phyloP scores from a whole-genome alignment of 2,113 vertebrate genomes.

The Epinephelus lanceolatus region DNA sequence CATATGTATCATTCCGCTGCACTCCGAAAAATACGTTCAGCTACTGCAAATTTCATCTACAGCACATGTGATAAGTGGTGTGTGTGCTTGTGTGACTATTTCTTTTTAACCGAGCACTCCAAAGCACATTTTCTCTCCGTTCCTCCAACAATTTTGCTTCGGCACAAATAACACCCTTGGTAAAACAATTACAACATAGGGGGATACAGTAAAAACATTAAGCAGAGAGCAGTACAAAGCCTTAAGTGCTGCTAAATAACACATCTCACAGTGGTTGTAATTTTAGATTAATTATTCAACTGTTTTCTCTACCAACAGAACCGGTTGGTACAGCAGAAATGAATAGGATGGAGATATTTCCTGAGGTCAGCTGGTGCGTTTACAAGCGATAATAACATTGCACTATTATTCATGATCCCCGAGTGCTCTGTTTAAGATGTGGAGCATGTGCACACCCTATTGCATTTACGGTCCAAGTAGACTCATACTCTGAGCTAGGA shows the following conservation, averaged over 20 bases:
- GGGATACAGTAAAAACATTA: slow-evolving; percentile 63
- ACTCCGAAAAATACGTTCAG: slow-evolving; percentile 21
- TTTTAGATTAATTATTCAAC: slow-evolving; percentile 68
- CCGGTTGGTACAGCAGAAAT: slow-evolving; percentile 5
- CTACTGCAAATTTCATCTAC: slow-evolving; percentile 29
- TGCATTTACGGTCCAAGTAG: slow-evolving; percentile 25
- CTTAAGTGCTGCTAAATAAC: slow-evolving; percentile 63
- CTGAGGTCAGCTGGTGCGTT: slow-evolving; percentile 35
- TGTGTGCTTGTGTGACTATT: background rate
- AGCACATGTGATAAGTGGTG: background rate
- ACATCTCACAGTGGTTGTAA: slow-evolving; percentile 54
- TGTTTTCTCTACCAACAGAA: slow-evolving; percentile 25
- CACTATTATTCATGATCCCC: slow-evolving; percentile 8
- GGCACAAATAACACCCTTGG: slow-evolving; percentile 47
- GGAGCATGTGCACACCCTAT: background rate
- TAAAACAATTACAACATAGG: slow-evolving; percentile 62
- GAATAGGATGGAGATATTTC: slow-evolving; percentile 32
- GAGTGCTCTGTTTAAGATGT: slow-evolving; percentile 7
- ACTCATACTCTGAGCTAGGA: background rate
- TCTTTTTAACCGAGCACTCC: slow-evolving; percentile 19
- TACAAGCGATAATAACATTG: slow-evolving; percentile 37
- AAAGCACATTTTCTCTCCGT: background rate
- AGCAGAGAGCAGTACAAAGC: slow-evolving; percentile 24
- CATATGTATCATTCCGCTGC: slow-evolving; percentile 25
- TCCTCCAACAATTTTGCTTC: slow-evolving; percentile 32